A percentile compares a stretch with the other conserved stretches of the same genome.
Conservation (phyloP, 2,888 invertebrate genomes). For the Thera obeliscata region DNA sequence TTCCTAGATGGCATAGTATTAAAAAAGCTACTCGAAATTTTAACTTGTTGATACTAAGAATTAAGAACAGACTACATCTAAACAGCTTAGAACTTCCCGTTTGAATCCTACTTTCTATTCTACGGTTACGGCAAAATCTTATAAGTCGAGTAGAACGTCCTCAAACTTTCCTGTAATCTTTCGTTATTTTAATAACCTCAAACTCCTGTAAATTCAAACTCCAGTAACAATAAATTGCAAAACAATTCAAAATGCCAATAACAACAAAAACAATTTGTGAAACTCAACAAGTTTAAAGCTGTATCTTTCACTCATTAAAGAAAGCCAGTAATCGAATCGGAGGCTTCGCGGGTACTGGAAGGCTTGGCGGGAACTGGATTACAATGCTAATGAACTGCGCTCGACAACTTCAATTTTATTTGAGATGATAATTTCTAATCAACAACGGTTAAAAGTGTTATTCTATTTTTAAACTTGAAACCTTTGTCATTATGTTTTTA, state of each 20-base stretch:
- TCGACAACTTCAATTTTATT: constrained; percentile 53
- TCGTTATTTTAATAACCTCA: constrained; percentile 19
- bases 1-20: too few relatives aligned
- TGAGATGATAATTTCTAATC: constrained; percentile 51
- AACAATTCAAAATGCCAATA: constrained; percentile 29
- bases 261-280: constrained; percentile 41
- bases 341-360: constrained; percentile 31
- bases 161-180: neutral
- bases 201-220: constrained; percentile 2
- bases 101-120: too few relatives aligned
- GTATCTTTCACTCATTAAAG: constrained; percentile 48
- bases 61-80: too few relatives aligned
- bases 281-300: constrained; percentile 39
- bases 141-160: neutral
- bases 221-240: constrained; percentile 24
- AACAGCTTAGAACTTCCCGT: too few relatives aligned
- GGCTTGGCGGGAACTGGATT: constrained; percentile 56
- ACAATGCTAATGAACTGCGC: constrained; percentile 66
- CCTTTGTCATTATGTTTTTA: neutral
- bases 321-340: constrained; percentile 63
- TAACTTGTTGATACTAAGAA: too few relatives aligned
- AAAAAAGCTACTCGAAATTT: too few relatives aligned
- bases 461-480: constrained; percentile 1
- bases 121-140: too few relatives aligned
- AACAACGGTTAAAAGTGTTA: constrained; percentile 22